Percentiles rank a stretch among this genome's conserved stretches.
Conservation (phyloP, 2,888 invertebrate genomes). For the Limnephilus lunatus region DNA sequence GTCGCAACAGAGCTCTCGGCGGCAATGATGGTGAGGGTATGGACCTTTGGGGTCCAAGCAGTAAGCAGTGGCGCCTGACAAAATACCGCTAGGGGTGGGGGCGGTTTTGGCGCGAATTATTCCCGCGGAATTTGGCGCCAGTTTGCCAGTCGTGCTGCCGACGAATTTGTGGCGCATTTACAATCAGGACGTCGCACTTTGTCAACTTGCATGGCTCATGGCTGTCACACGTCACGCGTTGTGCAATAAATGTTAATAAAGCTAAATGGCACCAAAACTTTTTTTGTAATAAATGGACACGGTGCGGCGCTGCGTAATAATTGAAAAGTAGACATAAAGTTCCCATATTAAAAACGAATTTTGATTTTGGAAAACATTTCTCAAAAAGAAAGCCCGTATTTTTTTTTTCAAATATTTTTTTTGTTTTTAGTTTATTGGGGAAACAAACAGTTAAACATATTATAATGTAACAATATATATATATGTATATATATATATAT, state of each 20-base stretch:
- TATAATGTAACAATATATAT: no score
- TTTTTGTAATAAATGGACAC: no score
- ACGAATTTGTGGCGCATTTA: constrained; percentile 22
- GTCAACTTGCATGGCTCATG: neutral
- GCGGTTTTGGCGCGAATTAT: constrained; percentile 26
- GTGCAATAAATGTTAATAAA: neutral
- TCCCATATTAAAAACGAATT: no score
- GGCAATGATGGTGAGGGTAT: neutral
- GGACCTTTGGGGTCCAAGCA: neutral
- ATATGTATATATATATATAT: no score
- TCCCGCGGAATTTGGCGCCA: constrained; percentile 31
- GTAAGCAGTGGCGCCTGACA: neutral
- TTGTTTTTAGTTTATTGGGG: no score
- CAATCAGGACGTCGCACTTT: constrained; percentile 8
- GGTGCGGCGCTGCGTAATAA: no score
- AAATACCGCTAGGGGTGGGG: neutral
- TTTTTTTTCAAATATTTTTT: no score
- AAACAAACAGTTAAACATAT: no score
- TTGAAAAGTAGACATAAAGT: no score
- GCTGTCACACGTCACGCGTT: neutral
- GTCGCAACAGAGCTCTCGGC: neutral
- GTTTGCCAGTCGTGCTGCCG: neutral
- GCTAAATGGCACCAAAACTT: no score
- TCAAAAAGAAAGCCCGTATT: no score
- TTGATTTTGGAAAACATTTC: no score